Base-by-base conservation (phyloP, 2,113 vertebrate genomes). In the Sakesphorus luctuosus region DNA sequence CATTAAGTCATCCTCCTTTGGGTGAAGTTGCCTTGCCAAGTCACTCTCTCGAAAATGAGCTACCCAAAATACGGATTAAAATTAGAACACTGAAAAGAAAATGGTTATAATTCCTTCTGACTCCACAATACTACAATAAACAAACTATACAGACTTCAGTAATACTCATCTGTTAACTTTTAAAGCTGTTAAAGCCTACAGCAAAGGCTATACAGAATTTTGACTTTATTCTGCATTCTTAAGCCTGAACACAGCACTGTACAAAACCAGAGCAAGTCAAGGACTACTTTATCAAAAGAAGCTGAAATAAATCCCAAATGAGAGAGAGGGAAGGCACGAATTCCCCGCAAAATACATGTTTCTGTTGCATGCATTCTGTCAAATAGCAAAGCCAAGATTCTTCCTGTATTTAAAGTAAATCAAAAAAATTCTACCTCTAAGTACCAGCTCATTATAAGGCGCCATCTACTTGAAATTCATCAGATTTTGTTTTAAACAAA, bases 1-100 rank as follows among this genome's bases (percentile, higher is more conserved):
- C 13, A 99, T 97, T 66, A 99, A 87, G 58, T 99, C 98, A 12
- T 98, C 98, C 46, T 99, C 98, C 93, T 98, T 99, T 3, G 98
- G 98, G 46, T 98, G 97, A 50, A 97, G 95, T 59, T 99, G 98
- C 36, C 61, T 97, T 5, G 74, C 79, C 69, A 98, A 89, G 76
- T 98, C 98, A 12, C 74, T 44, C 52, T 98, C 97, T 18, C 46
- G 91, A 71, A 98, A 78, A 18, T 74, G 88, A 90, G 96, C 98
- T 98, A 75, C 35, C 8, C 55, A 86, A 68, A 93, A 92, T 1
- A 85, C 9, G 76, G 75, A 67, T 71, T 46, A 38, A 36, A 86
- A 73, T 89, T 40, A 55, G 38, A 91, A 55, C 7, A 23, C 18
- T 84, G 36, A 52, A 84, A 94, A 26, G 40, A 73, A 82, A 88